Base-by-base conservation (phyloP, 2,888 invertebrate species). In the Chloromyia formosa region DNA sequence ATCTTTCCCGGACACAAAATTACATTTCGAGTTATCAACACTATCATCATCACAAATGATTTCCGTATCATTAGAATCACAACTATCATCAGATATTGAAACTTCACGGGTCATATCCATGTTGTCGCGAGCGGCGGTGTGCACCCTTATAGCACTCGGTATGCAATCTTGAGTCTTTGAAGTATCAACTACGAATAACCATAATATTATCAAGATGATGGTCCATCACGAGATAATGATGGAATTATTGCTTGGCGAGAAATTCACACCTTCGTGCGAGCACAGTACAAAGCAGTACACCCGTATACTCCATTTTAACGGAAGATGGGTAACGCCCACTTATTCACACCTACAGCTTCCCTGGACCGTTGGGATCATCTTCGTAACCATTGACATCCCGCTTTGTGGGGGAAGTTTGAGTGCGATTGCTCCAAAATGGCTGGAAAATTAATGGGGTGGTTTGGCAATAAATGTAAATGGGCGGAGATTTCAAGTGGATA, bases 1-100 rank as follows among this genome's bases (percentile, higher is more conserved):
- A 16, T 27, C 40, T 58, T 35, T 74, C 35, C 16, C 45, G 35
- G 22, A 12, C 27, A 16, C 9, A 18, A 69, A 35, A 56, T 56
- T 20, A 64, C 74, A 14, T 10, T 66, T 56, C 1, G 12, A 16
- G 40, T 66, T n/a, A 12, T 45, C 58, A 22, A 20, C 42, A 60
- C 40, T 22, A 35, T 75, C 76, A 60, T 78, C 78, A 69, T 79
- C 79, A 77, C 79, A 79, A 73, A 78, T 76, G 54, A 78, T 79
- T 62, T 81, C 80, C 9, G 78, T 79, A 22, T 77, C 78, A 68
- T 61, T 69, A 4, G 76, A 75, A 62, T 76, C 75, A 45, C 73
- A 60, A 72, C 73, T 75, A 56, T 73, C 62, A 60, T 77, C 75
- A 22, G 74, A 77, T 14, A 74, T 40, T 27, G 74, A 66, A 45